phyloP scores from a whole-genome alignment of 92 coral and sea anemone genomes.

The Diadumene lineata region DNA sequence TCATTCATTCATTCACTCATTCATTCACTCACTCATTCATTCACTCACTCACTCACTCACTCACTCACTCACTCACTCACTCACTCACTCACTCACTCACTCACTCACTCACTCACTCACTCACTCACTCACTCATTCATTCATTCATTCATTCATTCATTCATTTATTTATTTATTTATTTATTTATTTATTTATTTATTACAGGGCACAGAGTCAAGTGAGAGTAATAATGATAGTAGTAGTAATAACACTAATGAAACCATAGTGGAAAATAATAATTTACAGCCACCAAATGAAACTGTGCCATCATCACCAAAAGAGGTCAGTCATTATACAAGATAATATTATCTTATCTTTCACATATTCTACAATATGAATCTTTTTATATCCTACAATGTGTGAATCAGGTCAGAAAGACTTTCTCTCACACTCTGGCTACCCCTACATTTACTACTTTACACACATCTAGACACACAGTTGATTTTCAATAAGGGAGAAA shows the following conservation, averaged over 20 bases:
- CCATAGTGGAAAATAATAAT: slow-evolving; percentile 55
- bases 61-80: neutral
- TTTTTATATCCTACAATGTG: no score
- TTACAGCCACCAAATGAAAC: slow-evolving; percentile 42
- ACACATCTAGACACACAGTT: no score
- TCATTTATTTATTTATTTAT: neutral
- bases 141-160: neutral
- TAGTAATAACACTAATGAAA: slow-evolving; percentile 7
- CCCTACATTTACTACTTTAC: no score
- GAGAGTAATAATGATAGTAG: slow-evolving; percentile 50
- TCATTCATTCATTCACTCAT: neutral
- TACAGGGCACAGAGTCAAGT: slow-evolving; percentile 57
- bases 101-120: neutral
- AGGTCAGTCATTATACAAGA: slow-evolving; percentile 41
- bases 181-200: neutral
- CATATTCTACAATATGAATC: no score
- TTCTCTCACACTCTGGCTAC: no score
- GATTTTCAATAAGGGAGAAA: no score
- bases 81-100: neutral
- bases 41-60: neutral
- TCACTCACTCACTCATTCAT: neutral
- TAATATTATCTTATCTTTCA: no score
- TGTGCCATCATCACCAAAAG: slow-evolving; percentile 49
- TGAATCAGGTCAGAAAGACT: no score
- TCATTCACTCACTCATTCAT: neutral